A percentile compares a stretch with the other conserved stretches of the same genome.
phyloP scores from a whole-genome alignment of 2,113 vertebrate genomes.

The Coreoperca whiteheadi region DNA sequence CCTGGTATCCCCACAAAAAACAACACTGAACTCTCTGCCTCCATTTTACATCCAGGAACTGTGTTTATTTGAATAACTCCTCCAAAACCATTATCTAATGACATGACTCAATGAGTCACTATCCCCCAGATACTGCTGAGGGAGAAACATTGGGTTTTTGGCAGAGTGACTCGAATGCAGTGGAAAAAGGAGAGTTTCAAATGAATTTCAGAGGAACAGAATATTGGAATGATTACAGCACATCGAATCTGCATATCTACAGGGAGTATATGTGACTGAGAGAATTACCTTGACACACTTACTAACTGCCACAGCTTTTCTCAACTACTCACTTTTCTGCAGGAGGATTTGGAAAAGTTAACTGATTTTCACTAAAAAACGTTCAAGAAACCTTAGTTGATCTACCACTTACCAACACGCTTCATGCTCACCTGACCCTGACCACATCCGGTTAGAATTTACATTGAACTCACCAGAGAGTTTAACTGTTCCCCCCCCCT shows the following conservation, averaged over 20 bases:
- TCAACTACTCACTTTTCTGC: neutral
- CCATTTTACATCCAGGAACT: conserved; percentile 69
- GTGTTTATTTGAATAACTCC: conserved; percentile 77
- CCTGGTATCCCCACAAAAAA: conserved; percentile 70
- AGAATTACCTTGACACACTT: conserved; percentile 57
- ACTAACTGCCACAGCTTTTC: conserved; percentile 28
- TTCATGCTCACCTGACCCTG: conserved; percentile 14
- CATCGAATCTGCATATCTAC: conserved; percentile 54
- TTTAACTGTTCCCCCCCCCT: conserved; percentile 15
- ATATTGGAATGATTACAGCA: conserved; percentile 63
- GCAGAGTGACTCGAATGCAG: conserved; percentile 43
- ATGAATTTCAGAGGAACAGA: conserved; percentile 56
- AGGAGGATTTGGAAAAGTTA: conserved; percentile 1
- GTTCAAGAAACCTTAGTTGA: neutral
- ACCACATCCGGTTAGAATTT: conserved; percentile 48
- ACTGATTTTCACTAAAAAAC: conserved; percentile 16
- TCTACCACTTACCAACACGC: neutral
- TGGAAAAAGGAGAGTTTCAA: conserved; percentile 50
- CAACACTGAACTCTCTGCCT: conserved; percentile 56
- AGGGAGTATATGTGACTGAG: conserved; percentile 30
- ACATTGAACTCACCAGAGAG: conserved; percentile 56
- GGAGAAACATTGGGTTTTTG: conserved; percentile 69
- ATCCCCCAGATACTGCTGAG: conserved; percentile 61
- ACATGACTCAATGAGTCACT: conserved; percentile 77
- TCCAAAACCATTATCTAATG: conserved; percentile 78